Conservation (phyloP, 2,888 invertebrate genomes). For the Limnephilus lunatus region DNA sequence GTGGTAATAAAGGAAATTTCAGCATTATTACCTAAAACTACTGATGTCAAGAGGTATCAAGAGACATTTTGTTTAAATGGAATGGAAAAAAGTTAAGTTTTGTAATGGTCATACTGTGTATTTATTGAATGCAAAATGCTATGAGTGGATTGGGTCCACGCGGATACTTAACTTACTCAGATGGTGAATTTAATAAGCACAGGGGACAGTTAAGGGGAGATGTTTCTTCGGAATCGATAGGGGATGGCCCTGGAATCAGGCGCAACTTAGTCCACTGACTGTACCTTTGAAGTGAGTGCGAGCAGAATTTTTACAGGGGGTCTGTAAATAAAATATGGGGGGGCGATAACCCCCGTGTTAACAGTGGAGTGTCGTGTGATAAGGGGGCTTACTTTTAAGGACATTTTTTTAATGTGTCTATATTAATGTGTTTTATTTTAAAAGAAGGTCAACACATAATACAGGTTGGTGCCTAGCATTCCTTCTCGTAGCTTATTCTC, state of each 20-base stretch:
- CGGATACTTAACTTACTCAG: conserved; percentile 60
- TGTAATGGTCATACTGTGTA: conserved; percentile 31
- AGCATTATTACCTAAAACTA: not conserved
- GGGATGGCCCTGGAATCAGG: not conserved
- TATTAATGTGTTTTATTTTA: too few species aligned
- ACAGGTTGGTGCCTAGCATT: too few species aligned
- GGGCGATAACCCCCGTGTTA: conserved; percentile 39
- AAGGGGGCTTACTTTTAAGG: not conserved
- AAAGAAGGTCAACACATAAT: too few species aligned
- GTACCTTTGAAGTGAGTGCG: conserved; percentile 59
- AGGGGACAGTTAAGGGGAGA: not conserved
- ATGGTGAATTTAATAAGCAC: conserved; percentile 60
- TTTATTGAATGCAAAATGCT: conserved; percentile 55
- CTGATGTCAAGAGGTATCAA: not conserved
- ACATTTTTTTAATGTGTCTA: not conserved
- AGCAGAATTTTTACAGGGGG: conserved; percentile 62
- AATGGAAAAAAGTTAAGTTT: not conserved
- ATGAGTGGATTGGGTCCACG: conserved; percentile 64
- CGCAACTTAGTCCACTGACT: conserved; percentile 28
- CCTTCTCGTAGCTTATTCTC: too few species aligned
- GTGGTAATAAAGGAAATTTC: too few species aligned
- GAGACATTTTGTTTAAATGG: not conserved
- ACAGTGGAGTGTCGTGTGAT: conserved; percentile 22
- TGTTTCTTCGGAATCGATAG: not conserved
- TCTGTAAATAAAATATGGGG: conserved; percentile 63